phyloP scores from a whole-genome alignment of 2,113 vertebrate genomes.

The Accipiter virgatus region DNA sequence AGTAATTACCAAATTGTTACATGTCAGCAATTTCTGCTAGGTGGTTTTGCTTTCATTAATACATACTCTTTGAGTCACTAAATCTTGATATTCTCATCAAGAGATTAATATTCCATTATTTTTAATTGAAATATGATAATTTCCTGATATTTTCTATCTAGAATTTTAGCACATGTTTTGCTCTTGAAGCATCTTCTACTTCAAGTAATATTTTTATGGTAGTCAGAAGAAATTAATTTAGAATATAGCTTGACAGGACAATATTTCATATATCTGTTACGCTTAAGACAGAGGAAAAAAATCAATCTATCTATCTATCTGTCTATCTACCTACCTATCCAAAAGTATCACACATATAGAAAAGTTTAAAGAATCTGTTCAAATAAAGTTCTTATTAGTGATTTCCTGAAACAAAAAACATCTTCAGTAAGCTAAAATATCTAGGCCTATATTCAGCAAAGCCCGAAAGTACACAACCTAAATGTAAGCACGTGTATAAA shows the following conservation, averaged over 20 bases:
- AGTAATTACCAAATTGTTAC: not conserved
- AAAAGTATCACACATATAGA: not conserved
- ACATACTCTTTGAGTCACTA: not conserved
- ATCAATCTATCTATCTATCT: not conserved
- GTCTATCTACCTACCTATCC: not conserved
- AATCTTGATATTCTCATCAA: not conserved
- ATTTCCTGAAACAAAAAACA: not conserved
- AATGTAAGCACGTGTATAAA: not conserved
- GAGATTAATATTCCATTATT: not conserved
- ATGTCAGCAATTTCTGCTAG: not conserved
- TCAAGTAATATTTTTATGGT: not conserved
- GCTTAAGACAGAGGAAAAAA: not conserved
- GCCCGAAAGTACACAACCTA: not conserved
- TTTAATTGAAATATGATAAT: not conserved
- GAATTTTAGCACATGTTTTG: not conserved
- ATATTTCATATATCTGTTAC: not conserved
- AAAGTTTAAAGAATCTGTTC: not conserved
- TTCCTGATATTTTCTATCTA: not conserved
- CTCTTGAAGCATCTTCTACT: not conserved
- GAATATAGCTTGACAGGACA: not conserved
- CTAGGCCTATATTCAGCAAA: not conserved
- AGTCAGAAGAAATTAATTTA: not conserved
- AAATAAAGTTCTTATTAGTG: not conserved
- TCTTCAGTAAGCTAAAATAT: not conserved
- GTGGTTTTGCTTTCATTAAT: not conserved